Base-by-base conservation (phyloP, 2,888 invertebrate genomes). In the Agapetus fuscipes region DNA sequence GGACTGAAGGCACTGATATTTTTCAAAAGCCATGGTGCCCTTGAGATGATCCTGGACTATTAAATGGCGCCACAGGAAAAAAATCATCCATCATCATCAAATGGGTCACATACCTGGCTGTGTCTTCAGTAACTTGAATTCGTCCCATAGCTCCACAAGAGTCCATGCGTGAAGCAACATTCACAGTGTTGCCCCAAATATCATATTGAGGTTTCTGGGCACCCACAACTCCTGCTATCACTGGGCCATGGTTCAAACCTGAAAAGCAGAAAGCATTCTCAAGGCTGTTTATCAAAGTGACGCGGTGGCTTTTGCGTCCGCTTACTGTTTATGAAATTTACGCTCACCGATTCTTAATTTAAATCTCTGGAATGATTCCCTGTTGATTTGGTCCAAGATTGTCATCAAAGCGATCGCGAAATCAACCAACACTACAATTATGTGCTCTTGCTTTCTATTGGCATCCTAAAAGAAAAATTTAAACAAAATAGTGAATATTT, bases 101-200 rank as follows among this genome's bases (percentile, higher is more conserved):
- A n/a, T n/a, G n/a, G n/a, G n/a, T n/a, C n/a, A n/a, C n/a, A n/a
- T 30, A 68, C 68, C 64, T 66, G 17, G 70, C 67, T 2, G 67
- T 67, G 34, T 62, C 65, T 50, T 69, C 67, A 0, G 70, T 70
- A 59, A 82, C 86, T 61, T 93, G 91, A 47, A 93, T 78, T 41
- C 78, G 71, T 13, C 88, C 89, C 77, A 91, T 83, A 46, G 84
- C 75, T 0, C 96, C 95, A 45, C 90, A 93, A 46, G 91, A 93
- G 64, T 96, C 96, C 96, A 97, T 97, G 33, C 96, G 68, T 3
- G 91, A 93, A 1, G 96, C 95, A 9, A 96, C 91, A 59, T 96
- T 96, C 11, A 97, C 97, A 0, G 96, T 95, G 63, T 97, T 95
- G 10, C 96, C 94, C 96, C 96, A 97, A 52, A 97, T 96, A 58